These are phyloP conservation scores for Drosophila histrio DNA, from an alignment of 2,888 invertebrate genomes.

Conservation along the genomic window DNA sequence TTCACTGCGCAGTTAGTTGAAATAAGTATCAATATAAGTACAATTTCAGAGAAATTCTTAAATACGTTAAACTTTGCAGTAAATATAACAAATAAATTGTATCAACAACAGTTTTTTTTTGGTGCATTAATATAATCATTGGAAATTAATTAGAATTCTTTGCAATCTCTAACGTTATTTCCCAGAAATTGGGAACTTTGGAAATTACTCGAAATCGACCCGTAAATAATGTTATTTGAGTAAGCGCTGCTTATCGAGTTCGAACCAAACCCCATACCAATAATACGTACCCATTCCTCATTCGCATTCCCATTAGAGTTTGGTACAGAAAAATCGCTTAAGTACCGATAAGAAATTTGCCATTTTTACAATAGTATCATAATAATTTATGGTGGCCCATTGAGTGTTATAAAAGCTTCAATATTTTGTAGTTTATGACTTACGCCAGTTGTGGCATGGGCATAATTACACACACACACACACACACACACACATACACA, in stretches of 20 bases:
- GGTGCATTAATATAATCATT: not conserved
- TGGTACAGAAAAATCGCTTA: constrained; percentile 64
- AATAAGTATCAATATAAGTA: not conserved
- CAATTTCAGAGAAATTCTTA: not conserved
- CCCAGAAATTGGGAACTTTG: not conserved
- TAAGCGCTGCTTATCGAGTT: constrained; percentile 38
- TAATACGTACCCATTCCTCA: not conserved
- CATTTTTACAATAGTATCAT: constrained; percentile 81
- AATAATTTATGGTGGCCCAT: constrained; percentile 81
- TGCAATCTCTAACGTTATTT: not conserved
- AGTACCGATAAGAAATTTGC: constrained; percentile 81
- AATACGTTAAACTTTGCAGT: not conserved
- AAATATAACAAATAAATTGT: not conserved
- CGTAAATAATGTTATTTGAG: constrained; percentile 14
- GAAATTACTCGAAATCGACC: not conserved
- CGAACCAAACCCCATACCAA: constrained; percentile 1
- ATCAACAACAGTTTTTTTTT: not conserved
- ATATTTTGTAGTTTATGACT: constrained; percentile 81
- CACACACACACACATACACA: constrained; percentile 4
- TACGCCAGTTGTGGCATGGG: constrained; percentile 71
- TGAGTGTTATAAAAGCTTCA: constrained; percentile 82
- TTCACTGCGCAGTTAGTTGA: too few species aligned
- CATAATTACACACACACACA: constrained; percentile 72
- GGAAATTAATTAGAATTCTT: not conserved
- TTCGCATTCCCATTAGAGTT: constrained; percentile 26